Base-by-base conservation (phyloP, 2,888 invertebrate genomes). In the Colostygia pectinataria region DNA sequence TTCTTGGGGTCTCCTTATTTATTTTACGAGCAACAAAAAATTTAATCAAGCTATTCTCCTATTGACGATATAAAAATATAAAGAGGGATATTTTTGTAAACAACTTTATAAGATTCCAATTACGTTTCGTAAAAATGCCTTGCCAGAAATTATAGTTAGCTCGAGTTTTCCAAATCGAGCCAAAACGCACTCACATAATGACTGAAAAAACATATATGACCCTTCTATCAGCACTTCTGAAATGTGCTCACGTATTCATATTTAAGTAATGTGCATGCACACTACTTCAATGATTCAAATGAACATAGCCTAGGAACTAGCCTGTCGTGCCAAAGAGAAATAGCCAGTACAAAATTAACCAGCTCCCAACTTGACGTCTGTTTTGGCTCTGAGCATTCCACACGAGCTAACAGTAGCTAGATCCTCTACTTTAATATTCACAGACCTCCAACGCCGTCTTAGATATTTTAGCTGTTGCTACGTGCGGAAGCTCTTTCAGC, bases 1-100 rank as follows among this genome's bases (percentile, higher is more conserved):
- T 50, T 36, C 43, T 29, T 32, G 12, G 41, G 28, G 44, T 38
- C 43, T 14, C 18, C 40, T 48, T 52, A 50, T 36, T 48, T 52
- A 50, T 51, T 54, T 54, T 46, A 57, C 43, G 57, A 42, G 32
- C 45, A 50, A 48, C 45, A 49, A 53, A 51, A 51, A 52, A 55
- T 45, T 48, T 51, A 58, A 55, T 51, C 41, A 58, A 51, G 34
- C 38, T 46, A 42, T 57, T 53, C 38, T 45, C 42, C 47, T 44
- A 44, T 38, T 48, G 46, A 47, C 28, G 47, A 40, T 27, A 38
- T 38, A 48, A 39, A 53, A 48, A 47, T 41, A 13, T 39, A n/a
- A 34, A 41, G 15, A 10, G 29, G 29, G 15, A 24, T 32, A 23
- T 24, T 40, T 42, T 39, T 20, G 14, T 28, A 32, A 10, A 34